Base-by-base conservation (phyloP, 1,140 invertebrate species). In the Spodoptera frugiperda region DNA sequence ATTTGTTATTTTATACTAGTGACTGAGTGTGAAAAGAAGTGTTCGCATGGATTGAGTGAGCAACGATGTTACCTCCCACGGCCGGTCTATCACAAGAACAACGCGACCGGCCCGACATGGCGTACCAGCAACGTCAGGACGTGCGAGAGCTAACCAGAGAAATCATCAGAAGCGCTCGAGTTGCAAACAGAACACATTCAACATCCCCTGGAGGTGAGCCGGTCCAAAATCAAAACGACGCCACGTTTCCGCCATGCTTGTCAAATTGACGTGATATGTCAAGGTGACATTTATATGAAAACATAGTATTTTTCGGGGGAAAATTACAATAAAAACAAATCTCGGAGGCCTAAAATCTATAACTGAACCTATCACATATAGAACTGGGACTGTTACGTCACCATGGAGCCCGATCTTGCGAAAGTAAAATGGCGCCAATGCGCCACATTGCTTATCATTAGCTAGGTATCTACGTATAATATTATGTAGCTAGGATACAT, bases 361-460 rank as follows among this genome's bases (percentile, higher is more conserved):
- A 76, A 71, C 51, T 59, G 48, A 68, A 81, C 77, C 65, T 46
- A 83, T 82, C 73, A 48, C 77, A 61, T 79, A 80, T 65, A 78
- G 84, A 89, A 87, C 87, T 87, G 86, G 87, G 83, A 80, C 85
- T 89, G 85, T 93, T 93, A 93, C 91, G 92, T 93, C 91, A 93
- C 81, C 85, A 72, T 82, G 78, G 76, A 85, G 84, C 84, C 83
- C 84, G 80, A 83, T 84, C 82, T 85, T 81, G 61, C 78, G 75
- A 93, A 93, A 92, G 85, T 89, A 94, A 94, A 94, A 94, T 94
- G 94, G 94, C 94, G 94, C 93, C 93, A 94, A 94, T 86, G 85
- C 87, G 84, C 84, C 87, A 87, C 85, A 87, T 87, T 82, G 77
- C 76, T 86, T 86, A 83, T 83, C 78, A 82, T 78, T 77, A 71